Evolutionary conservation across 2,888 invertebrate species (phyloP).

Genomic region (Leucophenga maculata): DNA sequence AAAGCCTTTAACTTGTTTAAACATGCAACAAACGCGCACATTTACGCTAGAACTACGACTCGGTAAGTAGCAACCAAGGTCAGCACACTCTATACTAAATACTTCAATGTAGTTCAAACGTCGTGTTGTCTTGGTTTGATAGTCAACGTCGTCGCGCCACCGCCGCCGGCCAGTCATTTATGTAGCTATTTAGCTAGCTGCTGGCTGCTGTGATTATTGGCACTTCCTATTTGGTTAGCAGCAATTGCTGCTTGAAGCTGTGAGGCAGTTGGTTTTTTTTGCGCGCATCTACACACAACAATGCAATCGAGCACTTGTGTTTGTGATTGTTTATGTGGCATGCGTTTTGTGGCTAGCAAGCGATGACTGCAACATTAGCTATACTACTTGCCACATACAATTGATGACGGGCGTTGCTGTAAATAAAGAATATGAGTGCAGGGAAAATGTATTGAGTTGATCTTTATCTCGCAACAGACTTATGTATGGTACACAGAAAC

Average conservation of each 20-base stretch:
- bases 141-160: no score
- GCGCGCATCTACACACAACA: neutral
- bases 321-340: slow-evolving; percentile 52
- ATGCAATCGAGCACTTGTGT: neutral
- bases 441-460: slow-evolving; percentile 37
- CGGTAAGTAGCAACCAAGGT: no score
- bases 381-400: slow-evolving; percentile 22
- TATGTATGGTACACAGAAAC: slow-evolving; percentile 14
- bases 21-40: no score
- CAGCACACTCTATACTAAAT: no score
- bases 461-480: slow-evolving; percentile 33
- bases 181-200: slow-evolving; percentile 39
- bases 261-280: neutral
- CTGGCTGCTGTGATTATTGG: slow-evolving; percentile 50
- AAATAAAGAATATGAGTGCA: slow-evolving; percentile 31
- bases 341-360: slow-evolving; percentile 42
- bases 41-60: no score
- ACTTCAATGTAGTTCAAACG: no score
- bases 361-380: neutral
- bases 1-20: no score
- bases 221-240: slow-evolving; percentile 57
- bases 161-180: slow-evolving; percentile 10
- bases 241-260: neutral
- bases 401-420: no score
- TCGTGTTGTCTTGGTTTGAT: no score